phyloP scores from a whole-genome alignment of 2,888 invertebrate species.

The Cantharis lateralis region DNA sequence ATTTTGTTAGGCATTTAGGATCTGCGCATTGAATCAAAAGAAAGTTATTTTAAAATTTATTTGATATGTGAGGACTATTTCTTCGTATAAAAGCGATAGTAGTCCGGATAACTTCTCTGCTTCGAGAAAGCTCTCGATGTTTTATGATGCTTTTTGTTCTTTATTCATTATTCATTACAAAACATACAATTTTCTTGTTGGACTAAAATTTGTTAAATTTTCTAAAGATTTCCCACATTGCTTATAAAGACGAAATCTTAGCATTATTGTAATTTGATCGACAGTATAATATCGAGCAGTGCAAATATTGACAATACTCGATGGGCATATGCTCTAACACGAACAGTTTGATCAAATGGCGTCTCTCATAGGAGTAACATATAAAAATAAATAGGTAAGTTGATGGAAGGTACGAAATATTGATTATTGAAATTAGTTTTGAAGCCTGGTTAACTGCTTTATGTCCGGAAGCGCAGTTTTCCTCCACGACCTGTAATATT shows the following conservation, averaged over 20 bases:
- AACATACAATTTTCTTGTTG: not conserved
- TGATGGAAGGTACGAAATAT: not conserved
- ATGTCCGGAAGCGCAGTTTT: not conserved
- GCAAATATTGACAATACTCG: not conserved
- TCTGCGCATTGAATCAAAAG: not conserved
- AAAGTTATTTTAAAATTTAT: not conserved
- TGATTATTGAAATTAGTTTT: not conserved
- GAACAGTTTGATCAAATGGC: slow-evolving; percentile 26
- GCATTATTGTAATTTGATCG: not conserved
- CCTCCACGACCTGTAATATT: not conserved
- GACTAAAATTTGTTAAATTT: not conserved
- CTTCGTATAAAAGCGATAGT: not conserved
- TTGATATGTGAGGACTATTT: not conserved
- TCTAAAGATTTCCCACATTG: not conserved
- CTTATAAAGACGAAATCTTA: not conserved
- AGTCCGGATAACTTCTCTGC: not conserved
- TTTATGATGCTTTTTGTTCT: not conserved
- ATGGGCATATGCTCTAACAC: not conserved
- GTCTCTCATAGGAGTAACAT: slow-evolving; percentile 15
- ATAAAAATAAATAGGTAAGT: slow-evolving; percentile 23
- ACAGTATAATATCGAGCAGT: not conserved
- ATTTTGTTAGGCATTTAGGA: not conserved
- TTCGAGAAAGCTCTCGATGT: not conserved
- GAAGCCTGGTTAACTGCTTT: not conserved
- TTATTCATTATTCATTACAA: not conserved